These are phyloP conservation scores for Phyllotreta cruciferae DNA, from an alignment of 2,888 invertebrate genomes.

Conservation along the genomic window DNA sequence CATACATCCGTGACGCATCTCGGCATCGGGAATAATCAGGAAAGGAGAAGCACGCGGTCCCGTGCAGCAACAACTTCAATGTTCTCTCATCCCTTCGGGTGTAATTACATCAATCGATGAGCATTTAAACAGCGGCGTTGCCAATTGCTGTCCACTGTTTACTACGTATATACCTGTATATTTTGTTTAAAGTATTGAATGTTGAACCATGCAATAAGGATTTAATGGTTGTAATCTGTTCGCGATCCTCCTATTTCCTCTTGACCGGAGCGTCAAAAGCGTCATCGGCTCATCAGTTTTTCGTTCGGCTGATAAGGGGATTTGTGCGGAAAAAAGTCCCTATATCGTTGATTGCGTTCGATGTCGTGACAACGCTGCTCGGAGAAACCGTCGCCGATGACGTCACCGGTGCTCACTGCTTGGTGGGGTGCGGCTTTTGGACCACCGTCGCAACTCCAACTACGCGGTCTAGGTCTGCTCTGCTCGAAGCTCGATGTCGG, in stretches of 20 bases:
- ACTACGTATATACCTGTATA: neutral
- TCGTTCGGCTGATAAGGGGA: neutral
- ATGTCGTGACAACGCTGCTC: conserved; percentile 18
- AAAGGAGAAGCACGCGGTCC: conserved; percentile 14
- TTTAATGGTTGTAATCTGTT: no score
- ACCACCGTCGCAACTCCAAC: conserved; percentile 42
- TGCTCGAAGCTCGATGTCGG: conserved; percentile 13
- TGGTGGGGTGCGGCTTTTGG: conserved; percentile 53
- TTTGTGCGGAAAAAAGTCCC: neutral
- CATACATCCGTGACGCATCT: conserved; percentile 24
- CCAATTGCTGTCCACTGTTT: neutral
- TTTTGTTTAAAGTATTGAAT: neutral
- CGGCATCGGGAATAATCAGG: conserved; percentile 8
- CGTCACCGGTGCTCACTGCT: conserved; percentile 60
- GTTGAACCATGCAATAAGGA: no score
- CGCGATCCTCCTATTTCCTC: no score
- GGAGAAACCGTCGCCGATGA: conserved; percentile 51
- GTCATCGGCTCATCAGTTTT: neutral
- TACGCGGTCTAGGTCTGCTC: conserved; percentile 41
- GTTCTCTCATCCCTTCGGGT: conserved; percentile 32
- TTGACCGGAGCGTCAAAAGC: no score
- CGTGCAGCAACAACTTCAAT: conserved; percentile 22
- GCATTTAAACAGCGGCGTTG: conserved; percentile 46
- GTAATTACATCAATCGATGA: conserved; percentile 53
- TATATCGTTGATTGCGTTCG: no score